A percentile compares a stretch with the other conserved stretches of the same genome.
phyloP scores from a whole-genome alignment of 35 echinoderm and acorn worm species.

The Chiridota heheva region DNA sequence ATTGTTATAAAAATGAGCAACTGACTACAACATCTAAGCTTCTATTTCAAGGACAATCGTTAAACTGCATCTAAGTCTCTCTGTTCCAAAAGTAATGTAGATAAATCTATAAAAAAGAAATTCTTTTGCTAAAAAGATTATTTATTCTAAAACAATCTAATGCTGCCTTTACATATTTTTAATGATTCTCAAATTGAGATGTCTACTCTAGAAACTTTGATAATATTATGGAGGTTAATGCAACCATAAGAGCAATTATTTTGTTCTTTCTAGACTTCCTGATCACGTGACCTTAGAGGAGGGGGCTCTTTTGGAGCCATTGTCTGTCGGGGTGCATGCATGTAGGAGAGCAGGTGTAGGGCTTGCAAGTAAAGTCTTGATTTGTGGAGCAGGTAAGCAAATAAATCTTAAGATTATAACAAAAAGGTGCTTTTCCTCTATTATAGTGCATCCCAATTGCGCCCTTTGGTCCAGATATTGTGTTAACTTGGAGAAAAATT shows the following conservation, averaged over 20 bases:
- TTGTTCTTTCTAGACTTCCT: conserved; percentile 66
- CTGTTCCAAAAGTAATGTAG: too few relatives aligned
- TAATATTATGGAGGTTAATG: neutral
- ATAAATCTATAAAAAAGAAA: too few relatives aligned
- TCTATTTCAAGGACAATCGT: too few relatives aligned
- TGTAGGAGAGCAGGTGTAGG: conserved; percentile 80
- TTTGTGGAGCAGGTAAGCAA: conserved; percentile 86
- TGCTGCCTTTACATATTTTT: neutral
- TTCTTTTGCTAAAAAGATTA: too few relatives aligned
- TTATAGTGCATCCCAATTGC: too few relatives aligned
- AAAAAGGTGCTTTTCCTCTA: neutral
- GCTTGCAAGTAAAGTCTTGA: conserved; percentile 73
- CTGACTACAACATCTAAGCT: too few relatives aligned
- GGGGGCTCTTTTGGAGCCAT: conserved; percentile 85
- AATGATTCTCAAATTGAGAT: neutral
- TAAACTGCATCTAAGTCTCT: too few relatives aligned
- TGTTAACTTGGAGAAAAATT: neutral
- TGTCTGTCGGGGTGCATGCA: conserved; percentile 93
- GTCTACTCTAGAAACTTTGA: neutral
- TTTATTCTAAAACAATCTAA: neutral
- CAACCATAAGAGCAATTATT: neutral
- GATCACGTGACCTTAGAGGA: conserved; percentile 92
- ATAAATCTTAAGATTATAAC: neutral
- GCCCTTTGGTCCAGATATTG: neutral
- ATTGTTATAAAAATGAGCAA: too few relatives aligned